These are phyloP conservation scores for Tillus elongatus DNA, from an alignment of 2,888 invertebrate species.

Conservation along the genomic window DNA sequence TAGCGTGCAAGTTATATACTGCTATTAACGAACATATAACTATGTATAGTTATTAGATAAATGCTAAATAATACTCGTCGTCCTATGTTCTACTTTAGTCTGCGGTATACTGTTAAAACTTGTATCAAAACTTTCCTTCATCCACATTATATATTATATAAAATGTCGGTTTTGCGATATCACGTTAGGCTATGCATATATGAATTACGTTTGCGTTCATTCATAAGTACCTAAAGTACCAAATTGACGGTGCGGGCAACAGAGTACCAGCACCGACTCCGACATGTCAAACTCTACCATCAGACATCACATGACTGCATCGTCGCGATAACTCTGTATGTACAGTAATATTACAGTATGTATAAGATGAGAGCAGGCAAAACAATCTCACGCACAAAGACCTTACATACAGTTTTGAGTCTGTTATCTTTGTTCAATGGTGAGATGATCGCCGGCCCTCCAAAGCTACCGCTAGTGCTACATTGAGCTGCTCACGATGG, in stretches of 20 bases:
- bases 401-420: conserved; percentile 25
- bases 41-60: too few species aligned
- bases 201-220: conserved; percentile 18
- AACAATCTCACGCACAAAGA: too few species aligned
- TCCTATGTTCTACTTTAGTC: conserved; percentile 32
- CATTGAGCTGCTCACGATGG: too few species aligned
- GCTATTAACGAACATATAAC: conserved; percentile 39
- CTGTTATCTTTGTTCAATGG: conserved; percentile 17
- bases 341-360: conserved; percentile 38
- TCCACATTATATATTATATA: conserved; percentile 38
- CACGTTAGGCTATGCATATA: conserved; percentile 37
- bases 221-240: conserved; percentile 6
- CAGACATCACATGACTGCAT: too few species aligned
- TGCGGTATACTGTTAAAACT: conserved; percentile 40
- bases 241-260: too few species aligned
- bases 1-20: conserved; percentile 37
- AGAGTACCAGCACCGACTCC: too few species aligned
- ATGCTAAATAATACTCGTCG: conserved; percentile 39
- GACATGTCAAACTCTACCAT: too few species aligned
- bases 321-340: conserved; percentile 33
- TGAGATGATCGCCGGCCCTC: conserved; percentile 13
- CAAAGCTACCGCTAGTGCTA: conserved; percentile 19
- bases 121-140: conserved; percentile 42
- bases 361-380: too few species aligned
- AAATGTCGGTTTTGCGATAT: conserved; percentile 40